phyloP scores from a whole-genome alignment of 2,797 vertebrate species.

The Pangasius mekongensis region DNA sequence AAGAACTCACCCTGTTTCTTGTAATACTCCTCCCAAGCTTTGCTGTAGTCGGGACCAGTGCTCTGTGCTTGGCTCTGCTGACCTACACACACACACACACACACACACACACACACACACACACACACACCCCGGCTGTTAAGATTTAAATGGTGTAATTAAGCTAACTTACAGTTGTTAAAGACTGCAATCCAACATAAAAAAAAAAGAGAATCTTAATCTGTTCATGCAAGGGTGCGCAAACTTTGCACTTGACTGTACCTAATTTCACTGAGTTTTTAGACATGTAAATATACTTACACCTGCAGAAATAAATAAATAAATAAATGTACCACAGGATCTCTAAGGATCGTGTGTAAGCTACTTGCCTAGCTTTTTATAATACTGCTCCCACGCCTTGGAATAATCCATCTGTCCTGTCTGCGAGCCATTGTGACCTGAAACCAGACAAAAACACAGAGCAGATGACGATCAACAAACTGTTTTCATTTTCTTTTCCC shows the following conservation, averaged over 20 bases:
- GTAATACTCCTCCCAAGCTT: conserved; percentile 93
- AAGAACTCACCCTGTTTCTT: conserved; percentile 89
- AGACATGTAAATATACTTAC: not conserved
- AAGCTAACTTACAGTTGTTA: not conserved
- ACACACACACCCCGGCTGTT: conserved; percentile 11
- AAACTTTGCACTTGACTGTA: not conserved
- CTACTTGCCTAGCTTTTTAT: conserved; percentile 74
- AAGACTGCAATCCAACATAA: not conserved
- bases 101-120: conserved; percentile 47
- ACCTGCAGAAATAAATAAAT: not conserved
- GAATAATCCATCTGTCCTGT: conserved; percentile 77
- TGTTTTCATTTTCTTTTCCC: conserved; percentile 4
- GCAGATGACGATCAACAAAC: conserved; percentile 34
- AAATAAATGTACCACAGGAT: too few species aligned
- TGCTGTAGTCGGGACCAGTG: conserved; percentile 90
- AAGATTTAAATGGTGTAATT: not conserved
- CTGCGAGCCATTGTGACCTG: conserved; percentile 79
- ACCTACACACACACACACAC: conserved; percentile 73
- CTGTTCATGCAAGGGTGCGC: not conserved
- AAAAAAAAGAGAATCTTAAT: not conserved
- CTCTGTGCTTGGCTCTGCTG: conserved; percentile 93
- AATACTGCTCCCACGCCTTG: conserved; percentile 72
- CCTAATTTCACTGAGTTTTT: not conserved
- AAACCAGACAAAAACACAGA: conserved; percentile 67
- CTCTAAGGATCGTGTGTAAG: conserved; percentile 16